Percentiles rank a stretch among this genome's conserved stretches.
These are phyloP conservation scores for Xyliphius kryptos DNA, from an alignment of 2,113 vertebrate genomes.

Conservation along the genomic window DNA sequence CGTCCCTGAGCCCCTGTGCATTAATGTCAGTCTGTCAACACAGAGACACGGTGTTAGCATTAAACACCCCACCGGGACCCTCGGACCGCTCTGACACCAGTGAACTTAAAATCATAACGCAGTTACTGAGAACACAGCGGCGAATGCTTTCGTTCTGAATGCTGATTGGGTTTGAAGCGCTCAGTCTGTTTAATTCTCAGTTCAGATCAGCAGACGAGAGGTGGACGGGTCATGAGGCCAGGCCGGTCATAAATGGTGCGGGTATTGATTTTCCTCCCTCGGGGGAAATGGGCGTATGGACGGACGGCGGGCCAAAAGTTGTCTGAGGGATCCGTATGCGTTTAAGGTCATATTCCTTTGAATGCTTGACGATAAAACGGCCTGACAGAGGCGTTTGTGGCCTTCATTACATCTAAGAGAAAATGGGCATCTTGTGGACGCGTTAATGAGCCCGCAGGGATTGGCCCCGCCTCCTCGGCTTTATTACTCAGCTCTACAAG, in stretches of 20 bases:
- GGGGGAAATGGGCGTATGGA: slow-evolving; percentile 14
- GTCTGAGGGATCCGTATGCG: slow-evolving; percentile 40
- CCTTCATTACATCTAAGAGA: slow-evolving; percentile 48
- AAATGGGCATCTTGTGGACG: slow-evolving; percentile 35
- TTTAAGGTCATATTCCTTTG: slow-evolving; percentile 37
- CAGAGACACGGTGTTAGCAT: slow-evolving; percentile 54
- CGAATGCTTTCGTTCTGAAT: too few relatives aligned
- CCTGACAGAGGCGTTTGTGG: slow-evolving; percentile 32
- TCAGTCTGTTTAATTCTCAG: too few relatives aligned
- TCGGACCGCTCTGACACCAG: slow-evolving; percentile 3
- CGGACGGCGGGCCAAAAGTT: slow-evolving; percentile 46
- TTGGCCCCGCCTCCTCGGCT: slow-evolving; percentile 6
- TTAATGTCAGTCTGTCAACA: slow-evolving; percentile 63
- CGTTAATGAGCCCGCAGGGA: slow-evolving; percentile 37
- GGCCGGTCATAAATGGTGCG: too few relatives aligned
- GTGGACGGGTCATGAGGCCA: slow-evolving; percentile 42
- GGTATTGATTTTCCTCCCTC: too few relatives aligned
- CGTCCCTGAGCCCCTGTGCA: slow-evolving; percentile 48
- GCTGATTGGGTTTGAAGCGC: too few relatives aligned
- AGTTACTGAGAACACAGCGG: too few relatives aligned
- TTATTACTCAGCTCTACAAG: slow-evolving; percentile 34
- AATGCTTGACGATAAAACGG: slow-evolving; percentile 36
- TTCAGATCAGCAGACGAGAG: slow-evolving; percentile 51
- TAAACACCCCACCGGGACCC: slow-evolving; percentile 62
- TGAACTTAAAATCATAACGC: too few relatives aligned